A percentile compares a stretch with the other conserved stretches of the same genome.
These are phyloP conservation scores for Chymomyza caudatula DNA, from an alignment of 2,888 invertebrate species.

Conservation along the genomic window DNA sequence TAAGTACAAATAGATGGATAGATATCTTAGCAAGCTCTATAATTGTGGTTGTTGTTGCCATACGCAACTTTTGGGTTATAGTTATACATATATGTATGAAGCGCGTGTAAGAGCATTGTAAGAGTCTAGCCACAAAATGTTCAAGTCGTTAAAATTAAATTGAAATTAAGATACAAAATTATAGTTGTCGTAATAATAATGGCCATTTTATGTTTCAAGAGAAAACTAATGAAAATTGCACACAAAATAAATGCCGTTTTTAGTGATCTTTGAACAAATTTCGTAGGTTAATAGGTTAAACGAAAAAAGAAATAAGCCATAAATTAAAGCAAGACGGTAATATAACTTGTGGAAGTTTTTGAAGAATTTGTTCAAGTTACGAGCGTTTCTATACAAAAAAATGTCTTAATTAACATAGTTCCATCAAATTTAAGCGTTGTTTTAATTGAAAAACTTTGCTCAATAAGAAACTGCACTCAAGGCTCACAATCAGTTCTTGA, in stretches of 20 bases:
- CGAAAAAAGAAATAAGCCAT: too few species aligned
- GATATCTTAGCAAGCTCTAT: neutral
- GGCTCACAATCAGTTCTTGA: too few species aligned
- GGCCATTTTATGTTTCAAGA: neutral
- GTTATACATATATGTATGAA: conserved; percentile 21
- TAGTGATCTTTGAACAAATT: conserved; percentile 21
- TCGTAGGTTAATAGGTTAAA: conserved; percentile 2
- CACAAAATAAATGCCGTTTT: conserved; percentile 21
- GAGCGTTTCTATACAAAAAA: too few species aligned
- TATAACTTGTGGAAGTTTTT: too few species aligned
- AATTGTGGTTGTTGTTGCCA: conserved; percentile 2
- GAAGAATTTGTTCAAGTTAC: too few species aligned
- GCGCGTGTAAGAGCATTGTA: conserved; percentile 4
- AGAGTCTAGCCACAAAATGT: neutral
- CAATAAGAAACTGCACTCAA: too few species aligned
- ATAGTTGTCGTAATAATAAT: neutral
- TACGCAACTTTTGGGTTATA: conserved; percentile 8
- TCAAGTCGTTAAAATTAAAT: neutral
- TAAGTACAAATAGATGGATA: neutral
- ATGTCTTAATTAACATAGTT: too few species aligned
- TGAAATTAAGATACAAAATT: neutral
- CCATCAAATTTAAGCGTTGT: too few species aligned
- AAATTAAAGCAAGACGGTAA: too few species aligned
- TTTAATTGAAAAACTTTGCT: too few species aligned
- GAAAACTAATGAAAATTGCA: conserved; percentile 31